Base-by-base conservation (phyloP, 2,888 invertebrate genomes). In the Xestia sexstrigata region DNA sequence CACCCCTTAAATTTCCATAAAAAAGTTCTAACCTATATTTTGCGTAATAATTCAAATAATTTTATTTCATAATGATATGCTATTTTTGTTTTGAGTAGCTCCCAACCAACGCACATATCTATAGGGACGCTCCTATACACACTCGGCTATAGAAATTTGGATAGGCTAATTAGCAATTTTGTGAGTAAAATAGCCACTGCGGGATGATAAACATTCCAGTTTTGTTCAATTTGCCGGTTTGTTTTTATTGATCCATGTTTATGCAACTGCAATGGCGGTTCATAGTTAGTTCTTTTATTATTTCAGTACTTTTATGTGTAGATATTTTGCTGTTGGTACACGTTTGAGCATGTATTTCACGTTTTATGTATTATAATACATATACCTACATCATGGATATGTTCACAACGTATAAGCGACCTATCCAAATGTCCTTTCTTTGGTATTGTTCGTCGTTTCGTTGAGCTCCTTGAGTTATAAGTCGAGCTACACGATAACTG, bases 161-260 rank as follows among this genome's bases (percentile, higher is more conserved):
- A 77, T 75, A 71, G 72, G 66, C 73, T 88, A 86, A 88, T 88
- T 87, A 88, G 76, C 81, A 87, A 86, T 86, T 87, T 87, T 82
- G 84, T 78, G 78, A 81, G 79, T 86, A 77, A 87, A 85, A 87
- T 80, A 85, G 55, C 76, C 74, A 67, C 67, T 49, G 60, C 62
- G 49, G 69, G 5, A 82, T 73, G 70, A 78, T 78, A 85, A 87
- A 87, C 81, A 85, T 79, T 72, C 13, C 52, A 45, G 76, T 79
- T 83, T 74, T 76, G 79, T 84, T 62, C 67, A 82, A 79, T 83
- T 82, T 79, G 68, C 76, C 17, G 60, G 66, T 77, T 72, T 86
- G 87, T 86, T 86, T 83, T 86, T 84, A 84, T 86, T 86, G 84
- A 86, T 86, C 70, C 35, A 65, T 82, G 75, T 77, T 79, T 72